A percentile compares a stretch with the other conserved stretches of the same genome.
Conservation (phyloP, 2,797 vertebrate genomes). For the Sparus aurata region DNA sequence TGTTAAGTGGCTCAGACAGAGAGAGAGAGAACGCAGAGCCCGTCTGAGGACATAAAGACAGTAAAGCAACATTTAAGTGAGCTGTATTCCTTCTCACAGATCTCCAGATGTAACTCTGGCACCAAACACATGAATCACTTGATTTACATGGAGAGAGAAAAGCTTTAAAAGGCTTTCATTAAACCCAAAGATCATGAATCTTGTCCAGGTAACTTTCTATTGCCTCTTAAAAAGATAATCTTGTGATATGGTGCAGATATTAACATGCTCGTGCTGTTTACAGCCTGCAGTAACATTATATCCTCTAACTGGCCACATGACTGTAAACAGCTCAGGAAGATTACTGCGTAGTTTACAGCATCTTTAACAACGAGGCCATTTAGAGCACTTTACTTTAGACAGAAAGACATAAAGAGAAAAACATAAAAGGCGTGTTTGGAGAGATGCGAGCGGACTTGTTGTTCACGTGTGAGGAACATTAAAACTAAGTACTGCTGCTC, state of each 20-base stretch:
- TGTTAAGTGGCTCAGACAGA: constrained; percentile 68
- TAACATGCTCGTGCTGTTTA: not conserved
- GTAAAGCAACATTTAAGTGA: constrained; percentile 29
- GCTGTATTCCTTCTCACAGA: not conserved
- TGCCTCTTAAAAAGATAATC: not conserved
- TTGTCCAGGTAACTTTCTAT: not conserved
- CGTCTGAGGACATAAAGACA: constrained; percentile 14
- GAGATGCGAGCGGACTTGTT: not conserved
- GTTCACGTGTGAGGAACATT: not conserved
- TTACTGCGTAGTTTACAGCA: not conserved
- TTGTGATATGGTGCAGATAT: not conserved
- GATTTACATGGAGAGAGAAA: constrained; percentile 23
- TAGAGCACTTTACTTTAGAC: not conserved
- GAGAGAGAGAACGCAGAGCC: constrained; percentile 8
- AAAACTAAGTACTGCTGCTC: not conserved
- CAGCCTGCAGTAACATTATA: constrained; percentile 1
- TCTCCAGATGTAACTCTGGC: not conserved
- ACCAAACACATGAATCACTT: constrained; percentile 6
- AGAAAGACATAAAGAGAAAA: not conserved
- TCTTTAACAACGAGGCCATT: not conserved
- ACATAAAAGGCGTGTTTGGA: not conserved
- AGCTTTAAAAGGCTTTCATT: not conserved
- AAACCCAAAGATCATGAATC: not conserved
- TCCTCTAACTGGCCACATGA: constrained; percentile 8
- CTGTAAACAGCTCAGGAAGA: constrained; percentile 4